A percentile compares a stretch with the other conserved stretches of the same genome.
These are phyloP conservation scores for Cephus sareptanus DNA, from an alignment of 2,888 invertebrate species.

Conservation along the genomic window DNA sequence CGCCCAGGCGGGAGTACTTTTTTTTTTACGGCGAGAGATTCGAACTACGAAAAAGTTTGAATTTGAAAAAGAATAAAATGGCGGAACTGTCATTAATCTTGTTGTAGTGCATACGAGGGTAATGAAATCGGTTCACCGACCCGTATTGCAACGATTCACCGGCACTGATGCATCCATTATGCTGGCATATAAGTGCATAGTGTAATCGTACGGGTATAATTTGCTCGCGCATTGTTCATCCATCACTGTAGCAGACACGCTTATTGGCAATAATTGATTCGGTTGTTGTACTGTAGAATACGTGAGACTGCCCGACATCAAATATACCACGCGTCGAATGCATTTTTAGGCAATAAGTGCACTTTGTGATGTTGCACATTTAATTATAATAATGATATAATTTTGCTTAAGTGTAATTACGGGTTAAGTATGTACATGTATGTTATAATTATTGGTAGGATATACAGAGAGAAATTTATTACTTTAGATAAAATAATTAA, in stretches of 20 bases:
- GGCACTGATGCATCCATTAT: slow-evolving; percentile 30
- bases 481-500: neutral
- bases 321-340: neutral
- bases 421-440: neutral
- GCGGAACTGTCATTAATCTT: slow-evolving; percentile 17
- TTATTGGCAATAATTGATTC: slow-evolving; percentile 58
- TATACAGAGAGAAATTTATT: neutral
- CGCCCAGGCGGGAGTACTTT: neutral
- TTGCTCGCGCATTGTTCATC: slow-evolving; percentile 53
- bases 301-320: slow-evolving; percentile 41
- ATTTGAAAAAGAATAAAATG: slow-evolving; percentile 27
- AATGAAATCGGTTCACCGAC: slow-evolving; percentile 44
- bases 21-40: neutral
- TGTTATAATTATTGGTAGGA: neutral
- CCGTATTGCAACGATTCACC: slow-evolving; percentile 26
- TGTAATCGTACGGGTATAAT: slow-evolving; percentile 43
- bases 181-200: slow-evolving; percentile 18
- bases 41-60: neutral
- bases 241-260: slow-evolving; percentile 40
- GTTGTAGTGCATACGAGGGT: slow-evolving; percentile 30
- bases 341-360: neutral
- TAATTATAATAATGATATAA: no score
- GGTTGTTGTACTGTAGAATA: neutral
- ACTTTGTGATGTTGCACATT: neutral
- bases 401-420: no score